These are phyloP conservation scores for Nematopogon swammerdamellus DNA, from an alignment of 2,888 invertebrate species.

Conservation along the genomic window DNA sequence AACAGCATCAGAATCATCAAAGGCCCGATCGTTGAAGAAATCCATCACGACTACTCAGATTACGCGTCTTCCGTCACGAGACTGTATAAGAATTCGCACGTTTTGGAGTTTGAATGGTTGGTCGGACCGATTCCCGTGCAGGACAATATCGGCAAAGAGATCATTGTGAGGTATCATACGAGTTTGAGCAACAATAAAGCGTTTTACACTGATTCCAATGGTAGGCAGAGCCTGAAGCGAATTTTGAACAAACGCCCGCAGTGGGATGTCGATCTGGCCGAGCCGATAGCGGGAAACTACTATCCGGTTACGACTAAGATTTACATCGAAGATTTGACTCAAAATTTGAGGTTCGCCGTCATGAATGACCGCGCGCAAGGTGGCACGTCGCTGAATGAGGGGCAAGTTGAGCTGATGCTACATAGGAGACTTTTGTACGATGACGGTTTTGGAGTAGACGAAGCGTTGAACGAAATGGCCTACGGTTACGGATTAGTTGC, in stretches of 20 bases:
- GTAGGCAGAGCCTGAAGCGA: constrained; percentile 77
- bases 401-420: constrained; percentile 79
- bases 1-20: constrained; percentile 24
- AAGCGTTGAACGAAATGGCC: constrained; percentile 23
- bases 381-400: constrained; percentile 71
- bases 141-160: constrained; percentile 74
- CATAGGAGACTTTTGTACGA: constrained; percentile 83
- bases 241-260: constrained; percentile 67
- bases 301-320: constrained; percentile 89
- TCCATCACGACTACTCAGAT: constrained; percentile 55
- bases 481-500: constrained; percentile 17
- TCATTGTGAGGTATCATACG: constrained; percentile 70
- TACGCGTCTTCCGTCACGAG: constrained; percentile 77
- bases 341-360: constrained; percentile 48
- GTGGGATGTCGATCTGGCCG: constrained; percentile 66
- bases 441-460: constrained; percentile 86
- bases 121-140: constrained; percentile 72
- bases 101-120: constrained; percentile 71
- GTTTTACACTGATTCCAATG: constrained; percentile 95
- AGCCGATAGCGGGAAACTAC: constrained; percentile 83
- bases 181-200: constrained; percentile 57
- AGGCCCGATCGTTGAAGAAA: constrained; percentile 71
- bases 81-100: constrained; percentile 57
- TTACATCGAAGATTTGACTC: constrained; percentile 52
- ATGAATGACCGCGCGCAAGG: constrained; percentile 81